A percentile compares a stretch with the other conserved stretches of the same genome.
These are phyloP conservation scores for Poecilus cupreus DNA, from an alignment of 2,888 invertebrate species.

Conservation along the genomic window DNA sequence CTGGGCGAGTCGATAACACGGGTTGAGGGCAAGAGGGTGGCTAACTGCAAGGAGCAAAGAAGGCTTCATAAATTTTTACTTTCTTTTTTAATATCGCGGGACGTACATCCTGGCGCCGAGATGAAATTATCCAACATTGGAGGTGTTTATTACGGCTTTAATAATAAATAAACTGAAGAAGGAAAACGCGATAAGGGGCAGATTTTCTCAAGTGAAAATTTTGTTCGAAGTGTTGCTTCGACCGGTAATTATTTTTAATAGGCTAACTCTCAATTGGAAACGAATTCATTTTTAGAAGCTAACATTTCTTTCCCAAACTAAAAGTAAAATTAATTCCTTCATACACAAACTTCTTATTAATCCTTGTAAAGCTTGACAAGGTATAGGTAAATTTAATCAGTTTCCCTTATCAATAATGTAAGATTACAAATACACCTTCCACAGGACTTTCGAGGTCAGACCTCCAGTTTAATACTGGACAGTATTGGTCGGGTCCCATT, in stretches of 20 bases:
- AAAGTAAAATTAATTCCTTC: neutral
- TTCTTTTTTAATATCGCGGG: constrained; percentile 49
- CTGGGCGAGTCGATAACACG: constrained; percentile 34
- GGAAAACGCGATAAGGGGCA: constrained; percentile 39
- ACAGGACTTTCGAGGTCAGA: constrained; percentile 19
- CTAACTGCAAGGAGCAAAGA: neutral
- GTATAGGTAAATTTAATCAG: constrained; percentile 21
- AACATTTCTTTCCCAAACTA: neutral
- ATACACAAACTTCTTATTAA: neutral
- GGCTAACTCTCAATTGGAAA: too few relatives aligned
- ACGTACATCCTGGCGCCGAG: constrained; percentile 36
- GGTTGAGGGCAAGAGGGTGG: neutral
- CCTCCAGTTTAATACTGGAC: neutral
- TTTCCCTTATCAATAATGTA: constrained; percentile 36
- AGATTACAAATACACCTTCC: constrained; percentile 34
- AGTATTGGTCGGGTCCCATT: constrained; percentile 1
- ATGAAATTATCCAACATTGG: constrained; percentile 54
- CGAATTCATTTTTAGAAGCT: neutral
- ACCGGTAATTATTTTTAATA: constrained; percentile 36
- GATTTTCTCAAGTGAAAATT: constrained; percentile 4
- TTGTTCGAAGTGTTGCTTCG: neutral
- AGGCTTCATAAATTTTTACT: constrained; percentile 49
- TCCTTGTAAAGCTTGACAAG: constrained; percentile 17
- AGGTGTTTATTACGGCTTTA: constrained; percentile 54
- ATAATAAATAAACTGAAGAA: constrained; percentile 55